Evolutionary conservation across 1,140 invertebrate genomes (phyloP).

Genomic region (Neodiprion lecontei): DNA sequence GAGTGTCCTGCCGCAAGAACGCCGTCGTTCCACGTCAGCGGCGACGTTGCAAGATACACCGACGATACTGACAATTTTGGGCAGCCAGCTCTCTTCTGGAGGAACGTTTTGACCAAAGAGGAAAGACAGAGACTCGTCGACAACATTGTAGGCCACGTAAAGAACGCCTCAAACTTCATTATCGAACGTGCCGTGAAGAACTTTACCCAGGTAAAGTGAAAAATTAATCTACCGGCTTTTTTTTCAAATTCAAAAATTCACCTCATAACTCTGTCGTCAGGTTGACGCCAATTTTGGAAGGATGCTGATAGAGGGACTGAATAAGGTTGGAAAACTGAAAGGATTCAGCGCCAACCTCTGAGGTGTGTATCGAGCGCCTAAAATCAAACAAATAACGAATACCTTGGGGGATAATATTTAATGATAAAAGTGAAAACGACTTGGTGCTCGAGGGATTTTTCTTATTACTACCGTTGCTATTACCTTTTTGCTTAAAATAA

Average conservation of each 20-base stretch:
- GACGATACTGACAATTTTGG: slow-evolving; percentile 90
- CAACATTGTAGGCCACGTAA: slow-evolving; percentile 83
- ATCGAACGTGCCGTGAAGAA: slow-evolving; percentile 83
- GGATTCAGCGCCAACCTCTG: slow-evolving; percentile 63
- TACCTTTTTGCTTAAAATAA: too few species aligned
- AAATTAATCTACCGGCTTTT: neutral
- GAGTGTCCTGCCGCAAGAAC: slow-evolving; percentile 54
- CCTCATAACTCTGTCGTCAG: neutral
- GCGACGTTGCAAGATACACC: slow-evolving; percentile 78
- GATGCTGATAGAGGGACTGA: slow-evolving; percentile 69
- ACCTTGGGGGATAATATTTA: too few species aligned
- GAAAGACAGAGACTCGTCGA: slow-evolving; percentile 75
- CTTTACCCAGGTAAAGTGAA: slow-evolving; percentile 61
- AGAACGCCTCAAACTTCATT: slow-evolving; percentile 83
- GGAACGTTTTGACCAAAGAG: slow-evolving; percentile 76
- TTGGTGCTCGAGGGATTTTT: too few species aligned
- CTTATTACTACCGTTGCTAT: too few species aligned
- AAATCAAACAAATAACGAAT: too few species aligned
- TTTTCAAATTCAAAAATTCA: neutral
- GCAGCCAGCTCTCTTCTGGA: slow-evolving; percentile 85
- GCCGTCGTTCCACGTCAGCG: slow-evolving; percentile 63
- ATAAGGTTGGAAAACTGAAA: slow-evolving; percentile 60
- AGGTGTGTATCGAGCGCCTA: slow-evolving; percentile 27
- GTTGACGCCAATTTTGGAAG: slow-evolving; percentile 74
- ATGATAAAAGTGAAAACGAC: too few species aligned